Conservation (phyloP, 2,888 invertebrate species). For the Brenthis daphne region DNA sequence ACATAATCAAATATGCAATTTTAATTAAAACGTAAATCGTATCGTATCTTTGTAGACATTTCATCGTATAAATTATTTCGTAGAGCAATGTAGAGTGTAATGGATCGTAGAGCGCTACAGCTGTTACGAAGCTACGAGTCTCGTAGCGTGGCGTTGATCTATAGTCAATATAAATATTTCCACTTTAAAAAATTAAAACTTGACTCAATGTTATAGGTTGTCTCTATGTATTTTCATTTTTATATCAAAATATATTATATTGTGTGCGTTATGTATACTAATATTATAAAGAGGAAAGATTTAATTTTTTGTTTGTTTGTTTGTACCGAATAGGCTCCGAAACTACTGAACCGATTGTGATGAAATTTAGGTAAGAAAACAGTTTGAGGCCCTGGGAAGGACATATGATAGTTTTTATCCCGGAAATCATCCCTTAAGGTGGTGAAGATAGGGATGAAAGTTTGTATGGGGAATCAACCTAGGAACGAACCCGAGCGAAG, state of each 20-base stretch:
- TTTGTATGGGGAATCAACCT: too few species aligned
- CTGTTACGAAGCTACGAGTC: slow-evolving; percentile 14
- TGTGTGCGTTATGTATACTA: background rate
- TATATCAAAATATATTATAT: background rate
- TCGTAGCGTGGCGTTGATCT: slow-evolving; percentile 22
- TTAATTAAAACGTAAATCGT: slow-evolving; percentile 6
- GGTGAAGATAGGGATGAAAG: too few species aligned
- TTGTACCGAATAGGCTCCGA: too few species aligned
- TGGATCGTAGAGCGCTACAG: slow-evolving; percentile 20
- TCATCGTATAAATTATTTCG: slow-evolving; percentile 16
- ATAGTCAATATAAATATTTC: slow-evolving; percentile 23
- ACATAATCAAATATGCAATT: background rate
- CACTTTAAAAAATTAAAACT: slow-evolving; percentile 14
- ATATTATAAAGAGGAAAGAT: too few species aligned
- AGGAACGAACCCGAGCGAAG: too few species aligned
- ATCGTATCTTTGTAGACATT: slow-evolving; percentile 7
- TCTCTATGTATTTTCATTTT: background rate
- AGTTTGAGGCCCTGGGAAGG: too few species aligned
- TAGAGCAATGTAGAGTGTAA: slow-evolving; percentile 16
- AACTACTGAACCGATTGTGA: too few species aligned
- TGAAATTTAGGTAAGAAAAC: too few species aligned
- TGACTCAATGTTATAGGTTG: background rate
- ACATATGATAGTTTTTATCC: too few species aligned
- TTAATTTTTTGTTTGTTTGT: too few species aligned
- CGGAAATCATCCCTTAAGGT: too few species aligned